phyloP scores from a whole-genome alignment of 2,888 invertebrate species.

The Drosophila limbata region DNA sequence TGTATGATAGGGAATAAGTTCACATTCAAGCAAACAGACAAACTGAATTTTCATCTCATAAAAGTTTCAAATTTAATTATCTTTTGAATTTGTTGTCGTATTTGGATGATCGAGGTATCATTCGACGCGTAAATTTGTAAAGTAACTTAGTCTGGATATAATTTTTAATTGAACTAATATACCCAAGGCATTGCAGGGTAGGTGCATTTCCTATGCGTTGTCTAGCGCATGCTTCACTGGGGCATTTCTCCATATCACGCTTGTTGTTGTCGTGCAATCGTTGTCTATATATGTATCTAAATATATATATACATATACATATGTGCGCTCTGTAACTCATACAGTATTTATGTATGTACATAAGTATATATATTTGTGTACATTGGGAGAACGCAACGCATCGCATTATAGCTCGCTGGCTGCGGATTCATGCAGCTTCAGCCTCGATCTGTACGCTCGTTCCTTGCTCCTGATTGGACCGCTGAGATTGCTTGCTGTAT shows the following conservation, averaged over 20 bases:
- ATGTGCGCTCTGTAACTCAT: conserved; percentile 23
- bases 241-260: conserved; percentile 67
- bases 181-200: conserved; percentile 17
- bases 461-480: conserved; percentile 38
- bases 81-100: too few species aligned
- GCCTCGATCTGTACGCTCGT: conserved; percentile 25
- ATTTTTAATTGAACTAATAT: conserved; percentile 16
- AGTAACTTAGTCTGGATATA: too few species aligned
- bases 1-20: too few species aligned
- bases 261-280: conserved; percentile 56
- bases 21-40: too few species aligned
- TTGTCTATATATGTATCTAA: conserved; percentile 33
- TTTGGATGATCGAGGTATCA: too few species aligned
- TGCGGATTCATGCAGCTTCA: conserved; percentile 59
- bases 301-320: conserved; percentile 21
- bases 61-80: too few species aligned
- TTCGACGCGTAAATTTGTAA: too few species aligned
- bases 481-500: conserved; percentile 36
- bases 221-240: conserved; percentile 64
- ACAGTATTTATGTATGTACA: conserved; percentile 14
- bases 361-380: conserved; percentile 20
- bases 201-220: conserved; percentile 47
- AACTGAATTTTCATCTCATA: too few species aligned
- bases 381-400: conserved; percentile 63
- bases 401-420: conserved; percentile 74